phyloP scores from a whole-genome alignment of 2,888 invertebrate species.

The Antheraea yamamai region DNA sequence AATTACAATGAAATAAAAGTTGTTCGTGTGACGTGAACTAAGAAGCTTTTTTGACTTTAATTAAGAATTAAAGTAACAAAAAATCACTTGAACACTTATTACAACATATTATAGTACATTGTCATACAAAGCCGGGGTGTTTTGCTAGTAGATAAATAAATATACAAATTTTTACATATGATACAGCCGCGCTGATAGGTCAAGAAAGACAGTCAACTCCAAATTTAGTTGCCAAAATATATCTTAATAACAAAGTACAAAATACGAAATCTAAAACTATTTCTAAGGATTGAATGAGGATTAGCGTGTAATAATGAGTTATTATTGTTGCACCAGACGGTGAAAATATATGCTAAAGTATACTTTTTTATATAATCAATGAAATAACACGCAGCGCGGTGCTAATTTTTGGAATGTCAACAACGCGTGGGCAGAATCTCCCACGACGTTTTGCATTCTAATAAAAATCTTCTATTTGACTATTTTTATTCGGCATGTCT shows the following conservation, averaged over 20 bases:
- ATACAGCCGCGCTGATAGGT: too few species aligned
- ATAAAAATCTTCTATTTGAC: neutral
- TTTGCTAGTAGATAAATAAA: neutral
- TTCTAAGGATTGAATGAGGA: neutral
- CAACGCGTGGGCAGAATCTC: slow-evolving; percentile 1
- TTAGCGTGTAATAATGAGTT: neutral
- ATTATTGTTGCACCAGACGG: neutral
- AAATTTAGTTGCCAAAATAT: too few species aligned
- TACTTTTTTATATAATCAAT: neutral
- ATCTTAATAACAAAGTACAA: neutral
- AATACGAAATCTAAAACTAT: neutral
- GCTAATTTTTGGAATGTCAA: slow-evolving; percentile 8
- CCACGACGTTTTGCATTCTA: neutral
- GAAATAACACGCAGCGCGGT: neutral
- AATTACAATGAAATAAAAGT: too few species aligned
- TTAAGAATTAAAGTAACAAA: too few species aligned
- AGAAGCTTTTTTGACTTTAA: too few species aligned
- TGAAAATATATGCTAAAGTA: neutral
- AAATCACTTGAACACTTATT: too few species aligned
- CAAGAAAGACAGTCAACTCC: too few species aligned
- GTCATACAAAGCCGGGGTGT: too few species aligned
- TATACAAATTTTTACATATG: too few species aligned
- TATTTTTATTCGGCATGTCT: neutral
- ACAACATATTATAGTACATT: too few species aligned
- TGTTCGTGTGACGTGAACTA: too few species aligned